Evolutionary conservation across 2,888 invertebrate species (phyloP), one percentile per base, ranked within the genome.

Genomic region (Philonicus albiceps): DNA sequence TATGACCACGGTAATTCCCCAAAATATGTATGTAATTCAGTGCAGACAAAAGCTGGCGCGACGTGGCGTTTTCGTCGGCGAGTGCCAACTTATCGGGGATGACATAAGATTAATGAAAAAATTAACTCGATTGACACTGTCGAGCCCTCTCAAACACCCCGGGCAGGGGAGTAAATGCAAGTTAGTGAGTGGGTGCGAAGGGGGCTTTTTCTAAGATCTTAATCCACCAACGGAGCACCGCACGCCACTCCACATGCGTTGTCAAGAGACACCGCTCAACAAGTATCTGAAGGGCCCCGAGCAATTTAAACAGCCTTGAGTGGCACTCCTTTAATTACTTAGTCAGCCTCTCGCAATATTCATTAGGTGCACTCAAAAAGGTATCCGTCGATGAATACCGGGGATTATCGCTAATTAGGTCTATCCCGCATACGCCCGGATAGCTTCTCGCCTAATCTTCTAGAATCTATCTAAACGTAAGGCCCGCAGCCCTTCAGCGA

Each of bases 331-430:
- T 40, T 76, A 76, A 76, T 76, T 64, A 64, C 64, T 64, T 76
- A 76, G 37, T 43, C 76, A 76, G 40, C 16, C 37, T 22, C 37
- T 76, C 76, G 76, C 40, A 76, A 76, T 76, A 37, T 76, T 37
- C 76, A 76, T 76, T 76, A 76, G 40, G 76, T 76, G 76, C 76
- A 76, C 76, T 76, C 34, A 76, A 40, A 76, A 76, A 76, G 76
- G 76, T 76, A 76, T 76, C 76, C 40, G 40, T 40, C 22, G 76
- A 76, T 76, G 76, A 76, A 76, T 76, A 22, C 76, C 40, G 13
- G 22, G 76, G 76, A 76, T 76, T 76, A 76, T 22, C 22, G 34
- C 40, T 76, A 76, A 76, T 76, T 76, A 76, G 76, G 40, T 22
- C 7, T 37, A 7, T 76, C 40, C 40, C 34, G 19, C 4, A 34